Percentiles rank a stretch among this genome's conserved stretches.
Evolutionary conservation across 2,888 invertebrate genomes (phyloP).

Genomic region (Pachydiplax longipennis): DNA sequence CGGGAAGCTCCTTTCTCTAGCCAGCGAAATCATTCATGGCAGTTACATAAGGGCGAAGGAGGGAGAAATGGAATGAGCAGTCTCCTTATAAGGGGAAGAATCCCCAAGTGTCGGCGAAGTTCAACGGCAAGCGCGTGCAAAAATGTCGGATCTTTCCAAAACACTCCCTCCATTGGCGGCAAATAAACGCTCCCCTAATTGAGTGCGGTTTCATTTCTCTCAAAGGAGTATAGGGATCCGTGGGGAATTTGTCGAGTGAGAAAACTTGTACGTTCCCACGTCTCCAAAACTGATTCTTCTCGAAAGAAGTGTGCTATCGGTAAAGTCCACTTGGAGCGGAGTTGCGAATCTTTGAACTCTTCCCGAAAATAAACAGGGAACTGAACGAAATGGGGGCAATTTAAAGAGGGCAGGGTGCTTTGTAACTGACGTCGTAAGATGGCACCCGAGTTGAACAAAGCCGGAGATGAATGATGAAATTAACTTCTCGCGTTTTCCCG

Average conservation of each 20-base stretch:
- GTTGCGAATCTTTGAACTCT: neutral
- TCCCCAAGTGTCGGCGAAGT: neutral
- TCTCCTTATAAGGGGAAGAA: neutral
- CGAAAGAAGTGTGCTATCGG: neutral
- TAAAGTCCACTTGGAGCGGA: neutral
- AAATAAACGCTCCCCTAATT: neutral
- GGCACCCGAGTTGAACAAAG: too few species aligned
- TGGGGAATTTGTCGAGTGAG: neutral
- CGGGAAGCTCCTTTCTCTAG: neutral
- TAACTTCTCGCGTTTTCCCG: too few species aligned
- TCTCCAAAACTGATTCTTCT: neutral
- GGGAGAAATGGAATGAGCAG: too few species aligned
- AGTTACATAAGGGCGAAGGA: neutral
- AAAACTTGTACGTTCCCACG: neutral
- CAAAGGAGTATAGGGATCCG: neutral
- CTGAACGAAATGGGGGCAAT: neutral
- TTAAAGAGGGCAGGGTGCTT: neutral
- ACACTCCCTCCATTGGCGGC: neutral
- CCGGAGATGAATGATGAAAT: too few species aligned
- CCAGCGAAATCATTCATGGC: neutral
- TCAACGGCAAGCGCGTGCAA: neutral
- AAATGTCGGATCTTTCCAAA: neutral
- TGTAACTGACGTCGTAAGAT: neutral
- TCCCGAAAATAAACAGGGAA: neutral
- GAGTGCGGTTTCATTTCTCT: slow-evolving; percentile 3